Evolutionary conservation across 2,797 vertebrate species (phyloP), one percentile per base, ranked within the genome.

Genomic region (Poeciliopsis paucimaculata): DNA sequence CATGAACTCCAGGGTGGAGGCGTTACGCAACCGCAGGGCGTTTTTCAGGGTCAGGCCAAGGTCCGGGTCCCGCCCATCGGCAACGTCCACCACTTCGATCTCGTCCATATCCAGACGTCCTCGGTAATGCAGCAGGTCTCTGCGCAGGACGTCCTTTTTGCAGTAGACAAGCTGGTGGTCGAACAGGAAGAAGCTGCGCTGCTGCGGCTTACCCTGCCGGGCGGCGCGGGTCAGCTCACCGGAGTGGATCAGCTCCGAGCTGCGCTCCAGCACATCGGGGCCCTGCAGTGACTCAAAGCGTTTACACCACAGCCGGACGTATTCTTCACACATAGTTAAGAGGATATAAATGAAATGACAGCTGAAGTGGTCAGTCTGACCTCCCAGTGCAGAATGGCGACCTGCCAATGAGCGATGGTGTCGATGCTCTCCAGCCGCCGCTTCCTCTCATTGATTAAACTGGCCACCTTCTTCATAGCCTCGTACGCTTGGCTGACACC

Each of bases 131-230:
- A 99, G 95, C 85, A 99, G 95, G 91, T 99, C 98, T 81, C 98
- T 94, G 72, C 98, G 96, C 90, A 99, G 94, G 70, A 99, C 92
- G 75, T 99, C 98, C 88, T 99, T 99, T 91, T 98, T 99, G 90
- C 98, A 99, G 92, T 97, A 97, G 53, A 99, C 96, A 81, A 99
- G 91, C 90, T 99, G 98, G 92, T 99, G 98, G 95, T 99, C 98
- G 51, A 99, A 99, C 72, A 99, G 96, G 93, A 99, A 99, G 95
- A 97, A 98, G 76, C 95, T 97, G 90, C 98, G 97, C 90, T 98
- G 98, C 88, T 99, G 98, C 85, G 96, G 97, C 94, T 96, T 98
- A 81, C 98, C 97, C 62, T 98, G 97, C 77, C 95, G 96, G 20
- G 97, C 92, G 75, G 97, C 78, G 78, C 95, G 97, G 53, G 96